A percentile compares a stretch with the other conserved stretches of the same genome.
Conservation (phyloP, 2,113 vertebrate genomes). For the Melozone crissalis region DNA sequence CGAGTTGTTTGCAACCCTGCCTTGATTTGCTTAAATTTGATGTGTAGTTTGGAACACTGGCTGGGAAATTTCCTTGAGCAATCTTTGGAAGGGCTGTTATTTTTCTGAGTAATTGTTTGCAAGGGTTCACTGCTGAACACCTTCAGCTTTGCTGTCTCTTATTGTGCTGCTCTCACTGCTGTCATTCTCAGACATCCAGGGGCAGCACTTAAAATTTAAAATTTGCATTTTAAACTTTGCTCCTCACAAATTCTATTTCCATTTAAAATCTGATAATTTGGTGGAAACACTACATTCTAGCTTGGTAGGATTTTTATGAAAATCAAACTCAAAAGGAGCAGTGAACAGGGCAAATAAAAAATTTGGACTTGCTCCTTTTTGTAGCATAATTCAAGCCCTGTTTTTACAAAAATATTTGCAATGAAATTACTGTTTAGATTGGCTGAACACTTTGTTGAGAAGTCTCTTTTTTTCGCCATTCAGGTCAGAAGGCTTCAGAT, state of each 20-base stretch:
- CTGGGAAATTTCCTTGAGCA: background rate
- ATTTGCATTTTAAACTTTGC: background rate
- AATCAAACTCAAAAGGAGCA: background rate
- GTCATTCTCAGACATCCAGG: background rate
- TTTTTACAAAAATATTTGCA: background rate
- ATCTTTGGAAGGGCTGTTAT: background rate
- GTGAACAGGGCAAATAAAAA: background rate
- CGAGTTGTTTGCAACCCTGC: background rate
- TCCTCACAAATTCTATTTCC: background rate
- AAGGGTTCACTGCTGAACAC: background rate
- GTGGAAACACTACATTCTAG: background rate
- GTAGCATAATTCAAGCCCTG: background rate
- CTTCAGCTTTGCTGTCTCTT: background rate
- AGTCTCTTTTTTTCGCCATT: background rate
- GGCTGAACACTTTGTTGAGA: background rate
- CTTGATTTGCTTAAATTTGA: background rate
- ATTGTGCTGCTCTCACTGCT: background rate
- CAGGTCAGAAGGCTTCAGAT: background rate
- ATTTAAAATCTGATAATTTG: background rate
- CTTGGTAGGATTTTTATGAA: background rate
- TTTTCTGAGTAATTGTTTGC: background rate
- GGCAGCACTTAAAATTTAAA: background rate
- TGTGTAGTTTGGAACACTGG: background rate
- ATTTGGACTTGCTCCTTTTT: background rate
- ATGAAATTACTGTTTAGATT: background rate